phyloP scores from a whole-genome alignment of 2,113 vertebrate species.

The Ctenodactylus gundi region DNA sequence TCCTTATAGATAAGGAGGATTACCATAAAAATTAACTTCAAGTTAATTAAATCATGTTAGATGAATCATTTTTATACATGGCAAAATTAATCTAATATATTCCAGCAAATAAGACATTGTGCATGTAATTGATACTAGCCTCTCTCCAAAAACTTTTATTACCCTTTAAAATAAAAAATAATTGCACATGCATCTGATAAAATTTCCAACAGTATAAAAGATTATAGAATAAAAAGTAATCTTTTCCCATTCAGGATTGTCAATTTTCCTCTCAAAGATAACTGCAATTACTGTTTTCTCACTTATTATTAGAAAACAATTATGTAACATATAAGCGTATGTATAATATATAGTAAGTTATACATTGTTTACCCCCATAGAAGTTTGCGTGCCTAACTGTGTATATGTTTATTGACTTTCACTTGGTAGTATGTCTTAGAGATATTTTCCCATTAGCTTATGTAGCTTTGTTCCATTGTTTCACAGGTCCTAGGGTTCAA shows the following conservation, averaged over 20 bases:
- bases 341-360: neutral
- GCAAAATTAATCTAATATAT: neutral
- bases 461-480: neutral
- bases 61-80: neutral
- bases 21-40: neutral
- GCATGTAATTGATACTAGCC: neutral
- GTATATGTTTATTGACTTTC: neutral
- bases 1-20: neutral
- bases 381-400: neutral
- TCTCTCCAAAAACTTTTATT: neutral
- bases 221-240: neutral
- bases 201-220: neutral
- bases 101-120: neutral
- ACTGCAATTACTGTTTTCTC: neutral
- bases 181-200: neutral
- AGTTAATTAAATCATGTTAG: conserved; percentile 11
- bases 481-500: neutral
- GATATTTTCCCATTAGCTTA: neutral
- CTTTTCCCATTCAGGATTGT: neutral
- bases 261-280: neutral
- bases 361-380: neutral
- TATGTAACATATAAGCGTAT: neutral
- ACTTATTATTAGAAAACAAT: neutral
- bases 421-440: neutral
- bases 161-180: conserved; percentile 25